Conservation (phyloP, 2,113 vertebrate genomes). For the Phylloscopus trochilus region DNA sequence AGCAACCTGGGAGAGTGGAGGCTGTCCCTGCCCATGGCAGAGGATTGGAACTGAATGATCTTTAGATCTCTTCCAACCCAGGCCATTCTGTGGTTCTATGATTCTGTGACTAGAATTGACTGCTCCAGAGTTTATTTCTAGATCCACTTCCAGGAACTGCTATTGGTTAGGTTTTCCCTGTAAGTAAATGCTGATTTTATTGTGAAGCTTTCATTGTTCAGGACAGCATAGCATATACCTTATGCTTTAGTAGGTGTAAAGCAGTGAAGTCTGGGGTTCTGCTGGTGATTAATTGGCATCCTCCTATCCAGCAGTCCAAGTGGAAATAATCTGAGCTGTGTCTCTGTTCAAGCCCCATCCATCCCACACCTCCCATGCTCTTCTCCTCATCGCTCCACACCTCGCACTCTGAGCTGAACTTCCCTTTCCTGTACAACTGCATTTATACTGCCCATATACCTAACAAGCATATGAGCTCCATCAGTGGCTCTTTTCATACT, state of each 20-base stretch:
- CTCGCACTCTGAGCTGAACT: rapidly evolving
- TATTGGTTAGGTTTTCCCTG: not conserved
- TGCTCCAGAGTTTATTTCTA: not conserved
- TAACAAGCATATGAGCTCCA: not conserved
- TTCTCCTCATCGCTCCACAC: rapidly evolving
- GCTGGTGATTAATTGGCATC: not conserved
- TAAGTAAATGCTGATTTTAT: not conserved
- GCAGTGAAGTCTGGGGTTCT: not conserved
- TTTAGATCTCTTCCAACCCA: not conserved
- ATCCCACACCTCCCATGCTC: rapidly evolving
- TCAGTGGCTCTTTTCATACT: not conserved
- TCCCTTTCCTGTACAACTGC: not conserved
- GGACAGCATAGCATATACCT: not conserved
- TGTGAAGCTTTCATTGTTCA: not conserved
- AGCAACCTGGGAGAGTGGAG: not conserved
- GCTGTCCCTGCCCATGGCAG: not conserved
- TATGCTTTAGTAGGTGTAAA: not conserved
- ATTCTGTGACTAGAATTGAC: not conserved
- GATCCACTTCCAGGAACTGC: not conserved
- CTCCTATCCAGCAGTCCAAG: not conserved
- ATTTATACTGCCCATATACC: not conserved
- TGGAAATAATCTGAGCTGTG: not conserved
- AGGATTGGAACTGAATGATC: not conserved
- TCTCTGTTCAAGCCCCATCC: not conserved
- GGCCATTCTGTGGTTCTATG: not conserved